phyloP scores from a whole-genome alignment of 2,797 vertebrate species.

The Gadopsis marmoratus region DNA sequence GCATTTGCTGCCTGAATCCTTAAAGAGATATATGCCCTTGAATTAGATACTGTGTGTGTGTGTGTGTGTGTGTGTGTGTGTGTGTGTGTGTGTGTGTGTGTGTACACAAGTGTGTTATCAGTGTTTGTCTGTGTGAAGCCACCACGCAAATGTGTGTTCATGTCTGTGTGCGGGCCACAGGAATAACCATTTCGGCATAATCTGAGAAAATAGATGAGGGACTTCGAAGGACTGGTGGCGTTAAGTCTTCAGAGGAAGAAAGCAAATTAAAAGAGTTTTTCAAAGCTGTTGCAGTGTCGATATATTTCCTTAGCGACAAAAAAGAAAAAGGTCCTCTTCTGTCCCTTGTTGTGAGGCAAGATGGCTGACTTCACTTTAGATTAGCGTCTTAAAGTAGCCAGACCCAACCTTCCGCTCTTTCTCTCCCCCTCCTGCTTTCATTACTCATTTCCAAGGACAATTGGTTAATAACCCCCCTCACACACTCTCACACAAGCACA shows the following conservation, averaged over 20 bases:
- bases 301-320: slow-evolving; percentile 72
- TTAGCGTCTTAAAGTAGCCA: slow-evolving; percentile 76
- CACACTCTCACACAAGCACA: slow-evolving; percentile 34
- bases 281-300: slow-evolving; percentile 65
- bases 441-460: slow-evolving; percentile 85
- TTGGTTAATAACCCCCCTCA: slow-evolving; percentile 79
- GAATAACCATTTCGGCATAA: slow-evolving; percentile 76
- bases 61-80: slow-evolving; percentile 36
- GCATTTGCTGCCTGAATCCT: slow-evolving; percentile 73
- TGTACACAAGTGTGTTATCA: slow-evolving; percentile 31
- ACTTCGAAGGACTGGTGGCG: slow-evolving; percentile 73
- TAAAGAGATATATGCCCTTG: slow-evolving; percentile 83
- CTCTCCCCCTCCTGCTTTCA: slow-evolving; percentile 69
- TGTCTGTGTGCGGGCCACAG: slow-evolving; percentile 45
- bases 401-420: slow-evolving; percentile 39
- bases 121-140: slow-evolving; percentile 24
- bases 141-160: slow-evolving; percentile 29
- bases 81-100: slow-evolving; percentile 4
- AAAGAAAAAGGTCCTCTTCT: slow-evolving; percentile 69
- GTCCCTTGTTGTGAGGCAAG: slow-evolving; percentile 73
- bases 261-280: slow-evolving; percentile 78
- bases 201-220: slow-evolving; percentile 75
- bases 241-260: slow-evolving; percentile 77
- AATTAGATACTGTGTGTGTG: slow-evolving; percentile 71
- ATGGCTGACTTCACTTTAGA: slow-evolving; percentile 79